Base-by-base conservation (phyloP, 1,140 invertebrate species). In the Chelonus insularis region DNA sequence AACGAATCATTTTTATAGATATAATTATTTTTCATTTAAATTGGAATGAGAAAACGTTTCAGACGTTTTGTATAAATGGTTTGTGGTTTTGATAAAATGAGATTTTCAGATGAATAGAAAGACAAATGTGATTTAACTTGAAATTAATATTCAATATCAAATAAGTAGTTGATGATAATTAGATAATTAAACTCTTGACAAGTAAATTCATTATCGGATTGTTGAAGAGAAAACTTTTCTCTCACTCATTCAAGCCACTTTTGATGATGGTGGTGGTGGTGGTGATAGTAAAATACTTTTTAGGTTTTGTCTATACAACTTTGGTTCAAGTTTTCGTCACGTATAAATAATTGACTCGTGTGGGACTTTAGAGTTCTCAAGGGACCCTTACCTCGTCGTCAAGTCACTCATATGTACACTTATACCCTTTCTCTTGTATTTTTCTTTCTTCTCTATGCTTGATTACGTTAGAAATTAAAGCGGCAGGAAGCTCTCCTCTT, bases 151-250 rank as follows among this genome's bases (percentile, higher is more conserved):
- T 34, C 11, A 34, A 34, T 34, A 11, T 34, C 32, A 34, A 7
- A 34, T 34, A 34, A 34, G 11, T 34, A 11, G 32, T 34, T 34
- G 5, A 50, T 29, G 32, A 29, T 39, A 34, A 52, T 34, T 34
- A 52, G 50, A 52, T 36, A 52, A 52, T 52, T 52, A 52, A 52
- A 34, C 29, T 52, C 11, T 50, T n/a, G 50, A 16, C 25, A 52
- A 32, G 12, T 12, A 45, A 45, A 2, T 45, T 20, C 16, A 18
- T 45, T 45, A 4, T 45, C 18, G 4, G 16, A 0, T 45, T 18
- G 18, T 16, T 45, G 7, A 9, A 45, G 7, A 4, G 1, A 18
- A 45, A 20, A 45, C 5, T 20, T 45, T 45, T 11, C 7, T 6
- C 12, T 45, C 6, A 45, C 7, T n/a, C n/a, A n/a, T n/a, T n/a